Conservation (phyloP, 2,888 invertebrate genomes). For the Phalangium opilio region DNA sequence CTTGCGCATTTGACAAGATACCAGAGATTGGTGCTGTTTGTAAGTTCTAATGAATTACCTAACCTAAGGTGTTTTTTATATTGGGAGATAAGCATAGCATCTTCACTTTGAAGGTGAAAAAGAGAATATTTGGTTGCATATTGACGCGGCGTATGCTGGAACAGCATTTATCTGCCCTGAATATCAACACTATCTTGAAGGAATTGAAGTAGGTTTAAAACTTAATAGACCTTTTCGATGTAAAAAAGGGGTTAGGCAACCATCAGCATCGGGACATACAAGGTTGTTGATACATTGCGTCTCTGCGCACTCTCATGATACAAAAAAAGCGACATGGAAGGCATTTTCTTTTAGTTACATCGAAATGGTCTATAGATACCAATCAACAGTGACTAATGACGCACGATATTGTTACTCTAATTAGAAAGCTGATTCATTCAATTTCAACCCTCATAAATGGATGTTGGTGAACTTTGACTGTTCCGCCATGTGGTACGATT, state of each 20-base stretch:
- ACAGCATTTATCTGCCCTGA: slow-evolving; percentile 84
- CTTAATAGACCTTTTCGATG: too few species aligned
- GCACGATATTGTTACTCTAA: too few species aligned
- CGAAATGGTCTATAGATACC: too few species aligned
- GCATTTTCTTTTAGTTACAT: too few species aligned
- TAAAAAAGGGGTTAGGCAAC: too few species aligned
- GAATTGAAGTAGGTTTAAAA: slow-evolving; percentile 36
- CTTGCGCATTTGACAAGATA: slow-evolving; percentile 82
- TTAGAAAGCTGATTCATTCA: slow-evolving; percentile 69
- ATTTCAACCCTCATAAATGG: slow-evolving; percentile 93
- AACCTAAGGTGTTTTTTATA: neutral
- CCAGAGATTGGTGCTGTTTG: slow-evolving; percentile 70
- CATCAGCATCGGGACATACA: too few species aligned
- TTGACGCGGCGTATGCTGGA: slow-evolving; percentile 95
- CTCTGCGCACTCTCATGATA: too few species aligned
- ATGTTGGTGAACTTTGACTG: slow-evolving; percentile 89
- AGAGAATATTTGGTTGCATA: slow-evolving; percentile 71
- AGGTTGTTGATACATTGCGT: too few species aligned
- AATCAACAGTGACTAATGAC: too few species aligned
- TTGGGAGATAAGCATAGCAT: too few species aligned
- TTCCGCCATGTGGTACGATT: slow-evolving; percentile 68
- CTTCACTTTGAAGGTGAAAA: slow-evolving; percentile 34
- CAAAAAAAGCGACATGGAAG: too few species aligned
- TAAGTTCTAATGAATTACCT: slow-evolving; percentile 16
- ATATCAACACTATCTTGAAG: slow-evolving; percentile 54